phyloP scores from a whole-genome alignment of 1,140 invertebrate genomes.

The Listronotus oregonensis region DNA sequence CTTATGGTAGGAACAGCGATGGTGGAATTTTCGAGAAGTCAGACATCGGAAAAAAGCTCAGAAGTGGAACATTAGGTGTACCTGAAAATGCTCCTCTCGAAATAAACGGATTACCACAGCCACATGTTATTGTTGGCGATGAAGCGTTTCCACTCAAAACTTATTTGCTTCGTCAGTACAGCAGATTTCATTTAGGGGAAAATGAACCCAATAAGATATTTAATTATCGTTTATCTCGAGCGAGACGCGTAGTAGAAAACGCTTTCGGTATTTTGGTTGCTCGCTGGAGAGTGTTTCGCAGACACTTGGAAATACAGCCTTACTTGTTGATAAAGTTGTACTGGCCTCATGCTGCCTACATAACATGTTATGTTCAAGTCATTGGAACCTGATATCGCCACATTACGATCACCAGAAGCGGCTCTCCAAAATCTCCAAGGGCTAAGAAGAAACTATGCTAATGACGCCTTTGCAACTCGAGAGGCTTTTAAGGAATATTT shows the following conservation, averaged over 20 bases:
- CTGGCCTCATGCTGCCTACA: conserved; percentile 7
- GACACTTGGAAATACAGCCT: conserved; percentile 21
- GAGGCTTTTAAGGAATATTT: conserved; percentile 11
- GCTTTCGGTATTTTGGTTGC: conserved; percentile 8
- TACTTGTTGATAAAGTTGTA: conserved; percentile 19
- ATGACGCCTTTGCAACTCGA: too few species aligned
- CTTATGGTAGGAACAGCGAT: too few species aligned
- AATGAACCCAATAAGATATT: background rate
- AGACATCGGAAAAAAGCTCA: background rate
- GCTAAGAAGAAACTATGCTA: too few species aligned
- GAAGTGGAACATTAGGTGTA: conserved; percentile 6
- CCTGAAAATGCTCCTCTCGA: conserved; percentile 8
- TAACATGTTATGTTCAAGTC: conserved; percentile 14
- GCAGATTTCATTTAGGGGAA: conserved; percentile 9
- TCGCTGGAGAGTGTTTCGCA: conserved; percentile 18
- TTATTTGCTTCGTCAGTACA: conserved; percentile 10
- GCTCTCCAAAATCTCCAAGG: too few species aligned
- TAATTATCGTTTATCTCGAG: too few species aligned
- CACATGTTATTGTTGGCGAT: conserved; percentile 19
- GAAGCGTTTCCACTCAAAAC: conserved; percentile 15
- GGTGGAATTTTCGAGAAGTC: background rate
- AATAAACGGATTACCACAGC: conserved; percentile 11
- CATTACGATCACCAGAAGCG: too few species aligned
- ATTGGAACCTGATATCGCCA: conserved; percentile 13
- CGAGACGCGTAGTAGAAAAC: too few species aligned